These are phyloP conservation scores for Onychomys torridus DNA, from an alignment of 2,797 vertebrate genomes.

Conservation along the genomic window DNA sequence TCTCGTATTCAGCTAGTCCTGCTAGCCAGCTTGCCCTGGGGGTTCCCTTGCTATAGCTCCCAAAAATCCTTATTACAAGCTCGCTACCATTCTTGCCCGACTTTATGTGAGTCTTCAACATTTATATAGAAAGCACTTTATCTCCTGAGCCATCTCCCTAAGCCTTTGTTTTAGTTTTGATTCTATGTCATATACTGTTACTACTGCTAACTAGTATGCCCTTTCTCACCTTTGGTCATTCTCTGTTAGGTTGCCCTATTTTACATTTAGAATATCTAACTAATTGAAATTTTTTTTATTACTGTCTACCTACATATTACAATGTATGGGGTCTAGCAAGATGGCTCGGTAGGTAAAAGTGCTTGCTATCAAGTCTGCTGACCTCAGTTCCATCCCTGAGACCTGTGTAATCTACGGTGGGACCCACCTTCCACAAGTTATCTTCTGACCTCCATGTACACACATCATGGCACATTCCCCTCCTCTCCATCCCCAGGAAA, in stretches of 20 bases:
- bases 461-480: not conserved
- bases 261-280: conserved; percentile 35
- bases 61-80: not conserved
- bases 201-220: not conserved
- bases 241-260: not conserved
- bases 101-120: not conserved
- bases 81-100: not conserved
- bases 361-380: not conserved
- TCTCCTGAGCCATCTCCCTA: not conserved
- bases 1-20: not conserved
- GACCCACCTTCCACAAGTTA: not conserved
- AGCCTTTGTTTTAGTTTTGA: conserved; percentile 21
- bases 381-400: not conserved
- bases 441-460: not conserved
- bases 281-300: conserved; percentile 40
- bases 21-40: not conserved
- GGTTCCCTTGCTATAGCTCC: not conserved
- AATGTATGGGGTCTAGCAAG: not conserved
- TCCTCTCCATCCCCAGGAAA: not conserved
- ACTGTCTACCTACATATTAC: conserved; percentile 4
- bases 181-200: not conserved
- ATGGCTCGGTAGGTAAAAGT: not conserved
- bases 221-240: not conserved
- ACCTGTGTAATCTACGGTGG: not conserved
- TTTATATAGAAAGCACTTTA: not conserved